Evolutionary conservation across 2,797 vertebrate genomes (phyloP).

Genomic region (Parambassis ranga): DNA sequence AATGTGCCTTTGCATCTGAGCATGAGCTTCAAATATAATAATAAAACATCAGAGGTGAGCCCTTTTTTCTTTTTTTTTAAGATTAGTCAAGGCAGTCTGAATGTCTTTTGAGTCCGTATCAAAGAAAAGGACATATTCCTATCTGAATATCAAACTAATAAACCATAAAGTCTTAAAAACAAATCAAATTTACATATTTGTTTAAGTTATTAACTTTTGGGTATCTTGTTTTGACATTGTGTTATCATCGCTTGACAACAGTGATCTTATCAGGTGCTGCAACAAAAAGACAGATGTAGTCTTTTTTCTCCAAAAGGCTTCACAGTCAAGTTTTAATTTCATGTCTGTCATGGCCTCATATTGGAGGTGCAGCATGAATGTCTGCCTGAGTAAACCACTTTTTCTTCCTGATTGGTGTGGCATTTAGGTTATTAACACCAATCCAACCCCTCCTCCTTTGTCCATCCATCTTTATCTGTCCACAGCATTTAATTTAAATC

Average conservation of each 20-base stretch:
- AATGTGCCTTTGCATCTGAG: too few relatives aligned
- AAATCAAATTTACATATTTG: background rate
- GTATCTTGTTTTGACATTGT: background rate
- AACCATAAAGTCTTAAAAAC: background rate
- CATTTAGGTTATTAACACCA: slow-evolving; percentile 39
- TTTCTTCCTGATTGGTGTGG: slow-evolving; percentile 14
- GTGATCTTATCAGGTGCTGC: background rate
- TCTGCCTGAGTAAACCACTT: background rate
- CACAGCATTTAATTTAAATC: slow-evolving; percentile 36
- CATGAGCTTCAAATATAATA: too few relatives aligned
- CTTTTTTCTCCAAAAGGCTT: background rate
- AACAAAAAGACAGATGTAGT: background rate
- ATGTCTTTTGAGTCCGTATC: background rate
- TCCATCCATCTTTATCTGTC: slow-evolving; percentile 28
- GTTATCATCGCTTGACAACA: background rate
- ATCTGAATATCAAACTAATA: background rate
- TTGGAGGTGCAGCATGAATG: background rate
- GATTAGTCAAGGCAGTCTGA: background rate
- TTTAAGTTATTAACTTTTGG: background rate
- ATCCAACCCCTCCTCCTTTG: background rate
- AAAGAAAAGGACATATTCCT: background rate
- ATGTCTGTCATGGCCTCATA: background rate
- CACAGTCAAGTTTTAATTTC: slow-evolving; percentile 4
- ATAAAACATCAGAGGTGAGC: background rate
- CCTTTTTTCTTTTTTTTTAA: background rate